Evolutionary conservation across 2,888 invertebrate species (phyloP).

Genomic region (Reticulitermes lucifugus): DNA sequence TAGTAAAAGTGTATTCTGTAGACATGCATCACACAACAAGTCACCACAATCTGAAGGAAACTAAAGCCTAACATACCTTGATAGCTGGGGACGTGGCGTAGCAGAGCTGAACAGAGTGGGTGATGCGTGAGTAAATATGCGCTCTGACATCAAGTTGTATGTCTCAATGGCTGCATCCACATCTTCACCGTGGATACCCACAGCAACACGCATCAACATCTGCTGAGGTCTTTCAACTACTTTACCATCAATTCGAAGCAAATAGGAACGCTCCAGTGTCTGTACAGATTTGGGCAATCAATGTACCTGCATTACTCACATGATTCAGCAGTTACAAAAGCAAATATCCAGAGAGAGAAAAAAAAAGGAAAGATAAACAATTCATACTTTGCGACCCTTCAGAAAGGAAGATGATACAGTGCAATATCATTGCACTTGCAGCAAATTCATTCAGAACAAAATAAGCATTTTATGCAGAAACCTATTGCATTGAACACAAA

Average conservation of each 20-base stretch:
- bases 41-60: slow-evolving; percentile 14
- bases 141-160: slow-evolving; percentile 94
- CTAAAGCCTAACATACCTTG: slow-evolving; percentile 68
- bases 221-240: slow-evolving; percentile 98
- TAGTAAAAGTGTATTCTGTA: background rate
- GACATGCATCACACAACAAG: background rate
- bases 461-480: too few species aligned
- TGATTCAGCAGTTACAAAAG: too few species aligned
- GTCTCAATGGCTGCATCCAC: slow-evolving; percentile 94
- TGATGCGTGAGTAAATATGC: slow-evolving; percentile 97
- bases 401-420: too few species aligned
- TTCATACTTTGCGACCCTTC: too few species aligned
- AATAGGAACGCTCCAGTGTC: slow-evolving; percentile 95
- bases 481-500: too few species aligned
- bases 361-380: too few species aligned
- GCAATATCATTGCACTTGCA: too few species aligned
- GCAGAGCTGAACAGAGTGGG: slow-evolving; percentile 97
- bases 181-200: slow-evolving; percentile 96
- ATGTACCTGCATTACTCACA: too few species aligned
- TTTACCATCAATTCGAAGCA: slow-evolving; percentile 91
- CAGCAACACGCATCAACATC: slow-evolving; percentile 97
- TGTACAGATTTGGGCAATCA: slow-evolving; percentile 55
- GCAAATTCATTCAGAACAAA: too few species aligned
- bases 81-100: slow-evolving; percentile 90
- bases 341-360: too few species aligned